A percentile compares a stretch with the other conserved stretches of the same genome.
phyloP scores from a whole-genome alignment of 2,797 vertebrate genomes.

The Loriculus beryllinus region DNA sequence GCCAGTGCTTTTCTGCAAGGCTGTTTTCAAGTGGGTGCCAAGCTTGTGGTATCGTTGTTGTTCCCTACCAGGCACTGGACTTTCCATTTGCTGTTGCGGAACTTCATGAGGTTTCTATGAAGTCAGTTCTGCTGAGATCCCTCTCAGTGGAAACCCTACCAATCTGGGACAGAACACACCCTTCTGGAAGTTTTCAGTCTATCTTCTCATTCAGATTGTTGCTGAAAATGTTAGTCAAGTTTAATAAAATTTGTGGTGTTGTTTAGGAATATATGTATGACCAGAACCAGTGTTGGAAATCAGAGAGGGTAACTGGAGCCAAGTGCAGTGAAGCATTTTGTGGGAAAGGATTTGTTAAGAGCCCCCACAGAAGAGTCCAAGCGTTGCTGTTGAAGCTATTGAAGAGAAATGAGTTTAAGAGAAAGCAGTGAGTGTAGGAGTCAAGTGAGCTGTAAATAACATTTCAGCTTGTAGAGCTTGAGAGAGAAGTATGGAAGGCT shows the following conservation, averaged over 20 bases:
- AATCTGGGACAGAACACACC: neutral
- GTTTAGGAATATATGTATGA: neutral
- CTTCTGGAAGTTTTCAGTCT: too few relatives aligned
- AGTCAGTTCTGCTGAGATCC: neutral
- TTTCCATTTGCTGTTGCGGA: neutral
- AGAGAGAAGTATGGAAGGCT: neutral
- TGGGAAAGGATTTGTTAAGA: neutral
- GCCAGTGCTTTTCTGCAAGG: neutral
- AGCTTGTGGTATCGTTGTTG: neutral
- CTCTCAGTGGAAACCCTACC: neutral
- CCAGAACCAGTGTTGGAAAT: neutral
- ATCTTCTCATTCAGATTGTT: neutral
- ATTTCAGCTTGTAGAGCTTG: neutral
- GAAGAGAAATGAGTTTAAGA: neutral
- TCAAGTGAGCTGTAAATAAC: neutral
- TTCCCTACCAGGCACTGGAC: neutral
- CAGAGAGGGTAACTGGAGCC: neutral
- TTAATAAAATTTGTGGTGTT: neutral
- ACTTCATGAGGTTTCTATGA: neutral
- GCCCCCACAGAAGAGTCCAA: neutral
- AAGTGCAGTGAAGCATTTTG: neutral
- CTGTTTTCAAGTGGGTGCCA: neutral
- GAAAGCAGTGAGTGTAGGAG: neutral
- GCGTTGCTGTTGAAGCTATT: neutral
- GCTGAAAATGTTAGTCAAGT: neutral